phyloP scores from a whole-genome alignment of 2,797 vertebrate species.

The Oreonectes daqikongensis region DNA sequence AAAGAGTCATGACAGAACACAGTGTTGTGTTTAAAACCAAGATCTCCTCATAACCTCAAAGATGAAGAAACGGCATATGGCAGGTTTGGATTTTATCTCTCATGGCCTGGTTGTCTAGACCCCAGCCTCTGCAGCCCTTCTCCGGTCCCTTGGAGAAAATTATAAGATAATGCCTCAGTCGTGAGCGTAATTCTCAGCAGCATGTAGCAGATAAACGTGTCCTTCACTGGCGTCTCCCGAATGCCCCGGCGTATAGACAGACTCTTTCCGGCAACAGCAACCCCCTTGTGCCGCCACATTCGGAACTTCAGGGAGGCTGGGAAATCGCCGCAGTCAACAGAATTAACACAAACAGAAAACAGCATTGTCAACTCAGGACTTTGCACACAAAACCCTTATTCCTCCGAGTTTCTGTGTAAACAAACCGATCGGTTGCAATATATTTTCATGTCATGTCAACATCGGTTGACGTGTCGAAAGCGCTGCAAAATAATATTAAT shows the following conservation, averaged over 20 bases:
- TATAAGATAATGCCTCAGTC: conserved; percentile 52
- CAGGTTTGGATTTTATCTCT: conserved; percentile 21
- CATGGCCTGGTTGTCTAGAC: conserved; percentile 15
- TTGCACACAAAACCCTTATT: conserved; percentile 47
- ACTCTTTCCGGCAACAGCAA: conserved; percentile 26
- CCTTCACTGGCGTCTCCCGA: conserved; percentile 55
- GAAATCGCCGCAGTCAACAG: conserved; percentile 38
- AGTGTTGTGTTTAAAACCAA: conserved; percentile 13
- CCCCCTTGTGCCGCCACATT: conserved; percentile 28
- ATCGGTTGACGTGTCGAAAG: conserved; percentile 1
- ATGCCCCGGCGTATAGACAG: conserved; percentile 42
- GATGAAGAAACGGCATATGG: conserved; percentile 24
- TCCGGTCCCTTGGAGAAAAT: conserved; percentile 26
- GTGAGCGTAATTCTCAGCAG: conserved; percentile 49
- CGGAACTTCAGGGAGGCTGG: conserved; percentile 16
- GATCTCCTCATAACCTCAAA: conserved; percentile 25
- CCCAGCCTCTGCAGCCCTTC: conserved; percentile 25
- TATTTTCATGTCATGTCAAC: conserved; percentile 22
- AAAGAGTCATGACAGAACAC: conserved; percentile 3
- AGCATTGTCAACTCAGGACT: conserved; percentile 51
- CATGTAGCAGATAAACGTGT: conserved; percentile 42
- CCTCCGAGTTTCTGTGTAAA: conserved; percentile 40
- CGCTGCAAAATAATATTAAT: conserved; percentile 4
- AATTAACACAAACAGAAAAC: conserved; percentile 44
- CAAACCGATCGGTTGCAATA: conserved; percentile 35